Base-by-base conservation (phyloP, 1,140 invertebrate genomes). In the Samia ricini region DNA sequence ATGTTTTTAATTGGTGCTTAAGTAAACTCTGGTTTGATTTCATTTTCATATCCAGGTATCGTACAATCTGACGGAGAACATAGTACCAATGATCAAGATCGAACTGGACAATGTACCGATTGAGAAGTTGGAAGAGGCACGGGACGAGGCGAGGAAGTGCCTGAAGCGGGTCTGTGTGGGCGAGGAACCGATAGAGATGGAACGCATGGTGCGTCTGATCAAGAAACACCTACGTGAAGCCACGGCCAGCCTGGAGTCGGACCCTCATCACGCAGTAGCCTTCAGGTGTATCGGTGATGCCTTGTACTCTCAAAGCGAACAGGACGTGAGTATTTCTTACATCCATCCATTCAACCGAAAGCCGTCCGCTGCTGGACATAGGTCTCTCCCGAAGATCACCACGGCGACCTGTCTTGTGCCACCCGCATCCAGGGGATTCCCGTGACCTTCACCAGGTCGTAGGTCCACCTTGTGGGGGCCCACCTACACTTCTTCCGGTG, bases 251-350 rank as follows among this genome's bases (percentile, higher is more conserved):
- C 83, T 96, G 4, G 97, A 98, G 89, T 95, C 93, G 21, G 92
- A 92, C 64, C 96, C 96, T 1, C 95, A 97, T 77, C 93, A 95
- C 61, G 89, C 93, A 6, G 85, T 97, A 29, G 94, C 96, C 2
- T 94, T 94, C 76, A 93, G 94, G 69, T 92, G 96, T 26, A 96
- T 98, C 76, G 95, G 94, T 0, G 95, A 98, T 83, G 93, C 95
- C 69, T 88, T 98, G 19, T 98, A 97, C 87, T 96, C 96, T 8
- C 92, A 94, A 51, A 93, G 89, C 19, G 92, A 95, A 64, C 85
- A 94, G 68, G 95, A 97, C 87, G 95, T 97, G 88, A 94, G 93
- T 91, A 70, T 69, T 61, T 65, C n/a, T n/a, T n/a, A n/a, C n/a
- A n/a, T n/a, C n/a, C n/a, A n/a, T n/a, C n/a, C n/a, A n/a, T n/a